These are phyloP conservation scores for Leptatherina wallacei DNA, from an alignment of 2,797 vertebrate genomes.

Conservation along the genomic window DNA sequence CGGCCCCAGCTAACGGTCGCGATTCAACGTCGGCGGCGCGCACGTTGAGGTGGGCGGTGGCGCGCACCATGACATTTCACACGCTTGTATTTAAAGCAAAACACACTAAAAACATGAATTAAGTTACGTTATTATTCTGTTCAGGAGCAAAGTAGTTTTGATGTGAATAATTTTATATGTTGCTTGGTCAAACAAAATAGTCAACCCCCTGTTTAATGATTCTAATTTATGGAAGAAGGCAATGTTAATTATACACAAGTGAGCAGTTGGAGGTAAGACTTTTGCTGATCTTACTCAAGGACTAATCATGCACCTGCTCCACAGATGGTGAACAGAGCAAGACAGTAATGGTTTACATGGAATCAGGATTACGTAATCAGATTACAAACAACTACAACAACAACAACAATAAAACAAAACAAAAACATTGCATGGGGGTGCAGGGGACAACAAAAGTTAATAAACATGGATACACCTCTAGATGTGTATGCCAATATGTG, in stretches of 20 bases:
- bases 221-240: background rate
- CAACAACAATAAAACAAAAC: background rate
- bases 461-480: too few species aligned
- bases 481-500: too few species aligned
- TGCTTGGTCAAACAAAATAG: background rate
- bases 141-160: background rate
- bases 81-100: constrained; percentile 20
- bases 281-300: background rate
- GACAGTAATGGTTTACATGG: background rate
- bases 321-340: background rate
- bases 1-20: constrained; percentile 74
- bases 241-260: background rate
- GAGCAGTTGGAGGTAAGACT: background rate
- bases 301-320: constrained; percentile 1
- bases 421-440: too few species aligned
- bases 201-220: background rate
- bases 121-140: background rate
- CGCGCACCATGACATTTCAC: constrained; percentile 40
- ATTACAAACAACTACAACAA: background rate
- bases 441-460: too few species aligned
- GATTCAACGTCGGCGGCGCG: constrained; percentile 69
- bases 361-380: background rate
- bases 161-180: background rate
- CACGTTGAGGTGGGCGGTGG: constrained; percentile 64
- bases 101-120: background rate